Evolutionary conservation across 1,140 invertebrate genomes (phyloP).

Genomic region (Sipha flava): DNA sequence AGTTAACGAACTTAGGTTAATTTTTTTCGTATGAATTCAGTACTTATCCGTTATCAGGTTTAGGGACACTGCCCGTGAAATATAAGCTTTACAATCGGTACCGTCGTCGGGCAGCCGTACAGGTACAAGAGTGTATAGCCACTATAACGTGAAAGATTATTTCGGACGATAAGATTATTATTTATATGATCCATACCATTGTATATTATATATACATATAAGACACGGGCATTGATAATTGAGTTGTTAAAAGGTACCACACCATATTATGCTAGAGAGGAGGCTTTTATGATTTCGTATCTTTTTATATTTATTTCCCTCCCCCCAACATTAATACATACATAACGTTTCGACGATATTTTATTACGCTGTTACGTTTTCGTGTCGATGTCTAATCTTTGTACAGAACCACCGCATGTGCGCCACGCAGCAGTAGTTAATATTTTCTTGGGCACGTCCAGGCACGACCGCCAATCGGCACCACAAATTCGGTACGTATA

Average conservation of each 20-base stretch:
- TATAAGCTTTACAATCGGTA: too few species aligned
- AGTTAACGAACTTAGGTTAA: too few species aligned
- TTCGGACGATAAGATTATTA: background rate
- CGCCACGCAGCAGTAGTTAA: background rate
- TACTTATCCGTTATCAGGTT: too few species aligned
- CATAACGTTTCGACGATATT: background rate
- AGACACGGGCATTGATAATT: background rate
- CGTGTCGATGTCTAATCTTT: constrained; percentile 3
- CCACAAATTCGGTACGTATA: too few species aligned
- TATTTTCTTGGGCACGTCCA: background rate
- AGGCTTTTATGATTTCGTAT: background rate
- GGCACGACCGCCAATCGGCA: background rate
- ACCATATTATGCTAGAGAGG: background rate
- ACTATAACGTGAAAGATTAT: background rate
- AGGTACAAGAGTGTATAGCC: too few species aligned
- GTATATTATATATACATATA: too few species aligned
- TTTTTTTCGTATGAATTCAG: too few species aligned
- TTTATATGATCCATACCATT: background rate
- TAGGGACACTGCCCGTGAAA: too few species aligned
- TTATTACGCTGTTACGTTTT: background rate
- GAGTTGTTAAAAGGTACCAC: background rate
- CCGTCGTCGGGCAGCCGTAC: too few species aligned
- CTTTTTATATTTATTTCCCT: too few species aligned
- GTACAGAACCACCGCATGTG: too few species aligned
- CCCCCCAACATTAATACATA: too few species aligned